Percentiles rank a stretch among this genome's conserved stretches.
These are phyloP conservation scores for Mionectes olivaceus DNA, from an alignment of 2,797 vertebrate species.

Conservation along the genomic window DNA sequence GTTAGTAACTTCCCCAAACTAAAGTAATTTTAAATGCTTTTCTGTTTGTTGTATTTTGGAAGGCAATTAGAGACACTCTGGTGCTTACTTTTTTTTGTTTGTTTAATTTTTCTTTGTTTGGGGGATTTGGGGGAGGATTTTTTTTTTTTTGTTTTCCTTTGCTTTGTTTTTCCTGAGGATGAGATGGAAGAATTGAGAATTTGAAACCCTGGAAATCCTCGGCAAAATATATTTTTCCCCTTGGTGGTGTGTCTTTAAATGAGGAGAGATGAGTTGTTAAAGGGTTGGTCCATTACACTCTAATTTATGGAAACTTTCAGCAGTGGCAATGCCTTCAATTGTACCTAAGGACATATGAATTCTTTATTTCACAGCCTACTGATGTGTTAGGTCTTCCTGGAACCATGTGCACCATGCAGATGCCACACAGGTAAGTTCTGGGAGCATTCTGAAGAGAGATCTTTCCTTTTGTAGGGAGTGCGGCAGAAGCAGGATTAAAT, in stretches of 20 bases:
- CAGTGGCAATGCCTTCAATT: background rate
- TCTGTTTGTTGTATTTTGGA: constrained; percentile 17
- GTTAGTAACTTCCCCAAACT: constrained; percentile 23
- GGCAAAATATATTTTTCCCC: background rate
- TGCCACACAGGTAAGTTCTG: background rate
- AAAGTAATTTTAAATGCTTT: background rate
- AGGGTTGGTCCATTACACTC: background rate
- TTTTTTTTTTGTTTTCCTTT: background rate
- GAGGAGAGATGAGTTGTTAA: background rate
- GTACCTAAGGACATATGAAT: accelerated
- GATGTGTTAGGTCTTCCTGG: background rate
- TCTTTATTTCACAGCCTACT: background rate
- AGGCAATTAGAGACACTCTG: background rate
- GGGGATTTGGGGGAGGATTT: background rate
- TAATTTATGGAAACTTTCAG: background rate
- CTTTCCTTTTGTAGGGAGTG: background rate
- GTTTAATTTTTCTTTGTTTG: background rate
- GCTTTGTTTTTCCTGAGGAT: background rate
- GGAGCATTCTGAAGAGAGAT: background rate
- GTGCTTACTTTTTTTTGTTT: background rate
- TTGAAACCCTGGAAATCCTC: constrained; percentile 4
- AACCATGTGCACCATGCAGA: background rate
- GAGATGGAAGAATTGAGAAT: background rate
- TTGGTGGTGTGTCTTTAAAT: constrained; percentile 11
- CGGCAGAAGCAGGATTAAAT: background rate